A percentile compares a stretch with the other conserved stretches of the same genome.
Evolutionary conservation across 2,113 vertebrate species (phyloP).

Genomic region (Isichthys henryi): DNA sequence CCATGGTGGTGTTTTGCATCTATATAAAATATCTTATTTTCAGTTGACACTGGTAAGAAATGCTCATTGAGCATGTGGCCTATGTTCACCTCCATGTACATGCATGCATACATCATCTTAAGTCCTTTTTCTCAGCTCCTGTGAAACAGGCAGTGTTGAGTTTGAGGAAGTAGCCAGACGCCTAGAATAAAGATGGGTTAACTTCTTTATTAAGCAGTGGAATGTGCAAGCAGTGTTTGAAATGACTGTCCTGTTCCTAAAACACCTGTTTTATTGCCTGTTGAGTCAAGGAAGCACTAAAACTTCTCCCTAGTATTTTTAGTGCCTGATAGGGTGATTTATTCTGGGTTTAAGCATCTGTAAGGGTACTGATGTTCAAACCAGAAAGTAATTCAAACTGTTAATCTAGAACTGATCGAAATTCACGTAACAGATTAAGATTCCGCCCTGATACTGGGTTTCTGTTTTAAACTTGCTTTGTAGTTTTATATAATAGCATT

Average conservation of each 20-base stretch:
- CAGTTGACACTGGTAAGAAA: not conserved
- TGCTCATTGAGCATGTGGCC: not conserved
- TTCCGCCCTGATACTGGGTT: not conserved
- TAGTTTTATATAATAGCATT: not conserved
- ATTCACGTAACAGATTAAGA: not conserved
- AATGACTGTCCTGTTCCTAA: not conserved
- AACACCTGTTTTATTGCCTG: conserved; percentile 2
- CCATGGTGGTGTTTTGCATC: not conserved
- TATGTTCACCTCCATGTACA: not conserved
- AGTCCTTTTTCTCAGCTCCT: not conserved
- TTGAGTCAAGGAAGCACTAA: not conserved
- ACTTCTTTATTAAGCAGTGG: not conserved
- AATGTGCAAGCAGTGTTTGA: not conserved
- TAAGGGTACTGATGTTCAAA: not conserved
- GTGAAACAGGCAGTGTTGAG: not conserved
- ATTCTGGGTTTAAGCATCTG: not conserved
- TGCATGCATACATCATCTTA: not conserved
- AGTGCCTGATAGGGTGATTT: not conserved
- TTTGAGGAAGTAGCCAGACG: not conserved
- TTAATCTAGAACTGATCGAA: not conserved
- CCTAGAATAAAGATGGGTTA: not conserved
- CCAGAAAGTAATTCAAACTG: not conserved
- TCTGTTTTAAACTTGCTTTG: not conserved
- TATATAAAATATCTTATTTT: not conserved
- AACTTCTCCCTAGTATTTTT: not conserved